Percentiles rank a stretch among this genome's conserved stretches.
These are phyloP conservation scores for Orchestes rusci DNA, from an alignment of 2,888 invertebrate genomes.

Conservation along the genomic window DNA sequence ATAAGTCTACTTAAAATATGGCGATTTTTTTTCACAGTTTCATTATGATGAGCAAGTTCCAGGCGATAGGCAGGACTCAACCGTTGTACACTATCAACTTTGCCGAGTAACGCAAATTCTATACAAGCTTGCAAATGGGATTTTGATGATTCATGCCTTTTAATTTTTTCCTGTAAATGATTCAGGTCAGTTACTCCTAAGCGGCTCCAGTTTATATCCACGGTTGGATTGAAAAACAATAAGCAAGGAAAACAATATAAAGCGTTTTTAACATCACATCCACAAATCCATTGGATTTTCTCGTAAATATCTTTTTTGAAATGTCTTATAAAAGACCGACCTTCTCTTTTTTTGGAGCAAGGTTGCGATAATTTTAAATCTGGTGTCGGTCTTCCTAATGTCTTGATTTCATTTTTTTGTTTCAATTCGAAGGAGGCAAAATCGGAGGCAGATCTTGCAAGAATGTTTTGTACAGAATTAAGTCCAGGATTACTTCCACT, in stretches of 20 bases:
- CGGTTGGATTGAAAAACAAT: background rate
- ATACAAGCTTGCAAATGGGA: background rate
- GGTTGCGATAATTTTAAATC: too few relatives aligned
- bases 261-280: background rate
- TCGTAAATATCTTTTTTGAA: background rate
- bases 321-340: too few relatives aligned
- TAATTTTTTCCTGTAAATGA: background rate
- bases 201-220: background rate
- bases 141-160: background rate
- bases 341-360: too few relatives aligned
- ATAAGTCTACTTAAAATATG: conserved; percentile 18
- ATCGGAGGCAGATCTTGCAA: too few relatives aligned
- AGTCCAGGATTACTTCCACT: too few relatives aligned
- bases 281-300: background rate
- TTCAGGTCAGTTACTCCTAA: background rate
- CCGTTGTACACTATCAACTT: background rate
- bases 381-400: too few relatives aligned
- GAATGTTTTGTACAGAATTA: too few relatives aligned
- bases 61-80: background rate
- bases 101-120: background rate
- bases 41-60: background rate
- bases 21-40: conserved; percentile 16
- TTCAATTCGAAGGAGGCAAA: too few relatives aligned
- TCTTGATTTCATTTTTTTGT: too few relatives aligned
- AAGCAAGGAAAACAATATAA: conserved; percentile 1